phyloP scores from a whole-genome alignment of 1,140 invertebrate genomes.

The Wiebesia pumilae region DNA sequence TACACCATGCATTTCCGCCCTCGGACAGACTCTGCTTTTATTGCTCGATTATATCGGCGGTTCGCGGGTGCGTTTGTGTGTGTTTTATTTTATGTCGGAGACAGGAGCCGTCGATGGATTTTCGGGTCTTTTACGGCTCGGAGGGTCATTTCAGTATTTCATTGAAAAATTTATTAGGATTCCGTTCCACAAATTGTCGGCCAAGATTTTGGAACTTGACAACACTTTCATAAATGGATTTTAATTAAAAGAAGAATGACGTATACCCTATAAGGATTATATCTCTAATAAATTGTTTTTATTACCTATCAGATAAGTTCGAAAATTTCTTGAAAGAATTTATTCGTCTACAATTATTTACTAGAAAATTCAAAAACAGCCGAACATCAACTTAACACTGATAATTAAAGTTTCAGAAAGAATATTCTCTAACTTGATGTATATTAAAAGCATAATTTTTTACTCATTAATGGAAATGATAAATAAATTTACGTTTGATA shows the following conservation, averaged over 20 bases:
- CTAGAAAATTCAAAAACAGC: too few relatives aligned
- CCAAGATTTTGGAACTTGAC: not conserved
- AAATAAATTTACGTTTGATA: too few relatives aligned
- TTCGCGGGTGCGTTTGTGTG: not conserved
- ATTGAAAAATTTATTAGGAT: not conserved
- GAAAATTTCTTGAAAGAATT: too few relatives aligned
- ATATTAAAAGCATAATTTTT: too few relatives aligned
- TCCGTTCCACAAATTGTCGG: not conserved
- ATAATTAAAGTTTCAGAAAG: too few relatives aligned
- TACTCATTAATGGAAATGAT: too few relatives aligned
- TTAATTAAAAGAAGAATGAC: not conserved
- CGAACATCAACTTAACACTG: too few relatives aligned
- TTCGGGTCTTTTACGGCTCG: not conserved
- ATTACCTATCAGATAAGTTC: too few relatives aligned
- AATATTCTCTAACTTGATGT: too few relatives aligned
- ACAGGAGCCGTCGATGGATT: not conserved
- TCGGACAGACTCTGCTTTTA: not conserved
- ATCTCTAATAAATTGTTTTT: not conserved
- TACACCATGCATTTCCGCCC: not conserved
- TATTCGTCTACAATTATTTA: too few relatives aligned
- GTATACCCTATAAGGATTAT: not conserved
- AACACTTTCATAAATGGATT: not conserved
- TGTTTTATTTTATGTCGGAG: not conserved
- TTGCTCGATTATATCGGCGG: not conserved
- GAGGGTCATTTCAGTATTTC: not conserved